Evolutionary conservation across 2,888 invertebrate genomes (phyloP).

Genomic region (Osmoderma eremita): DNA sequence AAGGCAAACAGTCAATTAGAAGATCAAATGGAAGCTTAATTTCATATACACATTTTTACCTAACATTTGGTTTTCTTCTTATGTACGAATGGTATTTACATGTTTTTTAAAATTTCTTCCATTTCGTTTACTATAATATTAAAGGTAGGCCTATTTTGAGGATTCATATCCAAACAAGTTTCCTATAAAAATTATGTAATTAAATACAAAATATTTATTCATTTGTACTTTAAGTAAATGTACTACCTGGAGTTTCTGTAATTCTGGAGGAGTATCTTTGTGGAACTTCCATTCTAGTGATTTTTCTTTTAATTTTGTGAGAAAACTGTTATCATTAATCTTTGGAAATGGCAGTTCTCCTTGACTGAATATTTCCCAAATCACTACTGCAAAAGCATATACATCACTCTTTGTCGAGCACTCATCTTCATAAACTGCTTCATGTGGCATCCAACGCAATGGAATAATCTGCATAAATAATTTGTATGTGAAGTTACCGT

Average conservation of each 20-base stretch:
- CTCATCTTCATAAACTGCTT: constrained; percentile 90
- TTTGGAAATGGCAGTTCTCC: constrained; percentile 82
- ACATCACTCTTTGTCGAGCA: constrained; percentile 94
- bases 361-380: constrained; percentile 89
- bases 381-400: constrained; percentile 87
- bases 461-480: constrained; percentile 74
- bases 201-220: constrained; percentile 4
- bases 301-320: constrained; percentile 72
- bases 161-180: constrained; percentile 75
- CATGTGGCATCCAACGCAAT: constrained; percentile 89
- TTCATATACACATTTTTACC: constrained; percentile 34
- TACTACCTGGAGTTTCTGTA: constrained; percentile 72
- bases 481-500: background rate
- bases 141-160: constrained; percentile 75
- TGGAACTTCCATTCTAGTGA: constrained; percentile 76
- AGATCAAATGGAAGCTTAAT: constrained; percentile 39
- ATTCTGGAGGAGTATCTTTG: constrained; percentile 69
- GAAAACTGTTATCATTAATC: constrained; percentile 79
- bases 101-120: constrained; percentile 64
- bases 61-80: constrained; percentile 50
- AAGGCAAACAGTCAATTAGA: constrained; percentile 36
- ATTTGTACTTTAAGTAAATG: constrained; percentile 26
- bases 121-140: constrained; percentile 68
- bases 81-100: constrained; percentile 54
- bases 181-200: constrained; percentile 60